Evolutionary conservation across 2,797 vertebrate genomes (phyloP).

Genomic region (Paratrypauchen microcephalus): DNA sequence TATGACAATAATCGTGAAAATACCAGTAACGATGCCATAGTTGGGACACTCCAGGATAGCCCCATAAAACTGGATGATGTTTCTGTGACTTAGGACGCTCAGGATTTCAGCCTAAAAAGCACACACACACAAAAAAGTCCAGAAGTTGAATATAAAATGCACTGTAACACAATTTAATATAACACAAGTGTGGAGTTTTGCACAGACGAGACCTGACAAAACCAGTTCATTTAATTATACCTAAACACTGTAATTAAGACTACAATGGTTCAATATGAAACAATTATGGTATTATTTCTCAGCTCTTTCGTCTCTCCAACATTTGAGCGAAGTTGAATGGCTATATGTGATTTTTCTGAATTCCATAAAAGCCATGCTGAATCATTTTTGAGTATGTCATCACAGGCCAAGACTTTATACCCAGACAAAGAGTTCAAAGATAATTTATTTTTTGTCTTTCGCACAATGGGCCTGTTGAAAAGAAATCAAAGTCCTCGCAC

Average conservation of each 20-base stretch:
- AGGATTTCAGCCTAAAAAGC: constrained; percentile 91
- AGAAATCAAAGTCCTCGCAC: constrained; percentile 54
- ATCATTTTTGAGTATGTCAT: constrained; percentile 50
- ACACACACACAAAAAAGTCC: constrained; percentile 1
- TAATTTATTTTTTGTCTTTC: constrained; percentile 66
- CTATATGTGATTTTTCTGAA: constrained; percentile 56
- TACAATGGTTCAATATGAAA: constrained; percentile 61
- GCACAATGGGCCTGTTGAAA: constrained; percentile 69
- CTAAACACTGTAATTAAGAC: constrained; percentile 69
- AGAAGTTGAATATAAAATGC: constrained; percentile 6
- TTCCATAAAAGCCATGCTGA: constrained; percentile 56
- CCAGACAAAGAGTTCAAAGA: constrained; percentile 59
- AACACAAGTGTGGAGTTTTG: constrained; percentile 16
- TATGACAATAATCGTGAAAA: constrained; percentile 36
- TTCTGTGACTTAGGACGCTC: constrained; percentile 96
- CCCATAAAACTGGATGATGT: constrained; percentile 98
- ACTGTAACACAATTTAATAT: constrained; percentile 19
- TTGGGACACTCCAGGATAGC: constrained; percentile 93
- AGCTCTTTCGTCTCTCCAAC: constrained; percentile 54
- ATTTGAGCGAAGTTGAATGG: constrained; percentile 60
- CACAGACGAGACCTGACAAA: constrained; percentile 53
- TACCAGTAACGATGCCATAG: constrained; percentile 98
- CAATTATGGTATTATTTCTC: constrained; percentile 60
- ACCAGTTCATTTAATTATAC: constrained; percentile 56
- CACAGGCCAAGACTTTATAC: constrained; percentile 46